Evolutionary conservation across 2,113 vertebrate genomes (phyloP).

Genomic region (Microcebus ravelobensis): DNA sequence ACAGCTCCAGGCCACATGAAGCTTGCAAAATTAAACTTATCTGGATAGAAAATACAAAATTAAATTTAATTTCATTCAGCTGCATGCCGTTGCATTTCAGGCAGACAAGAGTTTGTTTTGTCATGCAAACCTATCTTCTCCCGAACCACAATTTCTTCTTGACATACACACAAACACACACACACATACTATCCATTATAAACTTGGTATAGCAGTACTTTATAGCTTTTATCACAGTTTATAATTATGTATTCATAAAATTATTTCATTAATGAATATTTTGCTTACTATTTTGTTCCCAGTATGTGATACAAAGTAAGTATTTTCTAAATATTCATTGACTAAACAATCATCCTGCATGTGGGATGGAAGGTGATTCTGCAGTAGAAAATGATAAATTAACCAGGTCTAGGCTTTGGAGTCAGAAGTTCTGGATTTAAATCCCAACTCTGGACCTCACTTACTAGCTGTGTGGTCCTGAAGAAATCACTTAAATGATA

Average conservation of each 20-base stretch:
- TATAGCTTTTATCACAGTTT: background rate
- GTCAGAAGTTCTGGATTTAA: background rate
- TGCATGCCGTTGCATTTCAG: background rate
- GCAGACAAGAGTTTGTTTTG: background rate
- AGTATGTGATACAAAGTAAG: background rate
- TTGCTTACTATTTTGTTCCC: background rate
- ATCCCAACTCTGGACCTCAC: background rate
- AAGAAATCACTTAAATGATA: background rate
- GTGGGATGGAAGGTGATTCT: background rate
- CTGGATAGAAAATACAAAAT: slow-evolving; percentile 57
- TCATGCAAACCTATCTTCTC: slow-evolving; percentile 11
- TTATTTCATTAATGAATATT: background rate
- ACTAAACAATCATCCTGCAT: background rate
- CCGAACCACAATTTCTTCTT: slow-evolving; percentile 42
- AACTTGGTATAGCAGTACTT: background rate
- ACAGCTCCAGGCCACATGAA: background rate
- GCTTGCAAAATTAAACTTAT: slow-evolving; percentile 51
- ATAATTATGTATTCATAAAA: slow-evolving; percentile 15
- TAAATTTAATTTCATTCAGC: slow-evolving; percentile 50
- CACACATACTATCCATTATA: rapidly evolving
- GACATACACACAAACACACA: background rate
- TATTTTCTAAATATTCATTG: background rate
- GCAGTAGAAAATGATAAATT: background rate
- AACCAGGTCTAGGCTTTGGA: background rate
- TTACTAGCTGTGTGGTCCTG: background rate